Evolutionary conservation across 2,113 vertebrate species (phyloP).

Genomic region (Scophthalmus maximus): DNA sequence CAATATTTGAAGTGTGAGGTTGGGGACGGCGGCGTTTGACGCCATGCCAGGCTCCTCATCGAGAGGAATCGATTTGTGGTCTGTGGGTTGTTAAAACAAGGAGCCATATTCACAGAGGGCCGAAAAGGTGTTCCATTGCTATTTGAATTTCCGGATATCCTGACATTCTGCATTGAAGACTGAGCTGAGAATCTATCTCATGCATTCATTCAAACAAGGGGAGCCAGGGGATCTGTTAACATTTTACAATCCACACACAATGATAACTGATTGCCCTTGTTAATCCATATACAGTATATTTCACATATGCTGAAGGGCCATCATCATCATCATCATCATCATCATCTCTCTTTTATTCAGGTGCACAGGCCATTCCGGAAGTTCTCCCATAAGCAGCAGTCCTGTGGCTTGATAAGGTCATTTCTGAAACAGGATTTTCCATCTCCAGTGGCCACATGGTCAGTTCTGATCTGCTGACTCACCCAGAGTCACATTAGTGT

Average conservation of each 20-base stretch:
- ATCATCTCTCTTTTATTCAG: neutral
- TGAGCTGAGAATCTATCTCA: neutral
- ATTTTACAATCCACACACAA: neutral
- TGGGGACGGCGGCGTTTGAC: slow-evolving; percentile 25
- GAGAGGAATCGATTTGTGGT: slow-evolving; percentile 21
- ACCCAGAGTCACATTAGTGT: slow-evolving; percentile 16
- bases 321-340: neutral
- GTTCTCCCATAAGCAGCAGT: neutral
- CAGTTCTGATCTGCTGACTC: slow-evolving; percentile 54
- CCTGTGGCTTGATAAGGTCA: slow-evolving; percentile 4
- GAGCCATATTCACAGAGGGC: neutral
- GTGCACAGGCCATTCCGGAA: neutral
- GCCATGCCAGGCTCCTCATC: slow-evolving; percentile 22
- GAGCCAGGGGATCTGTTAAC: neutral
- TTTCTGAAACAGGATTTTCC: slow-evolving; percentile 17
- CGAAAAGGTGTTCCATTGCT: slow-evolving; percentile 28
- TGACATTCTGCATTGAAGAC: no score
- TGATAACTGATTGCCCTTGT: neutral
- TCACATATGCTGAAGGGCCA: neutral
- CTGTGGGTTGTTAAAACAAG: neutral
- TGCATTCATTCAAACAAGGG: neutral
- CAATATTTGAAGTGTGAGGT: slow-evolving; percentile 52
- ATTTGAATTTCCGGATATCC: slow-evolving; percentile 8
- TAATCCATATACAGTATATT: neutral
- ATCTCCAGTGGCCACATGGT: slow-evolving; percentile 15